A percentile compares a stretch with the other conserved stretches of the same genome.
These are phyloP conservation scores for Athripsodes cinereus DNA, from an alignment of 2,888 invertebrate genomes.

Conservation along the genomic window DNA sequence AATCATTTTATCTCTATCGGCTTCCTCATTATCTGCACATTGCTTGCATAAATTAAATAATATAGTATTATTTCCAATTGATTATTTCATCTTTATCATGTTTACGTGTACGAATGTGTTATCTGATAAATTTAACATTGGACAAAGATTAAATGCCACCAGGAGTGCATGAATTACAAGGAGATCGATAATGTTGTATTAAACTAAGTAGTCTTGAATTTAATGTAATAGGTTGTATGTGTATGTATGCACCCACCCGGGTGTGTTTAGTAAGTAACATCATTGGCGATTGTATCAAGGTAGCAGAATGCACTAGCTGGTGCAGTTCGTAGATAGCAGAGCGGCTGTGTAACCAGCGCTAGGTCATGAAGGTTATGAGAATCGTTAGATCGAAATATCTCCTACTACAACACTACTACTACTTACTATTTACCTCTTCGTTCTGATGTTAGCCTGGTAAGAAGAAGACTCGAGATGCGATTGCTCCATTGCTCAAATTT, in stretches of 20 bases:
- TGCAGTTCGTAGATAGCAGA: conserved; percentile 20
- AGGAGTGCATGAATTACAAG: conserved; percentile 11
- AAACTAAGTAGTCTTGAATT: conserved; percentile 3
- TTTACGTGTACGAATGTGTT: not conserved
- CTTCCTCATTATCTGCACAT: too few species aligned
- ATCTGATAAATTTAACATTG: conserved; percentile 4
- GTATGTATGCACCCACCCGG: conserved; percentile 7
- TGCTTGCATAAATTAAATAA: too few species aligned
- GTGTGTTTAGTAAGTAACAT: conserved; percentile 8
- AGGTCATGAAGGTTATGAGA: conserved; percentile 26
- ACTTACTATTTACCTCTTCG: conserved; percentile 3
- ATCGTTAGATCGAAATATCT: conserved; percentile 26
- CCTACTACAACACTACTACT: not conserved
- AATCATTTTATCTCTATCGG: too few species aligned
- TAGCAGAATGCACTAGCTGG: conserved; percentile 24
- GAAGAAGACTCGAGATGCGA: conserved; percentile 2
- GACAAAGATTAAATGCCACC: conserved; percentile 13
- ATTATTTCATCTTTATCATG: not conserved
- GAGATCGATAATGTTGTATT: conserved; percentile 6
- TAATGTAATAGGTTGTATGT: not conserved
- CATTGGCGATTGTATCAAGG: conserved; percentile 27
- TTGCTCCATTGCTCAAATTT: conserved; percentile 20
- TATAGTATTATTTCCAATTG: not conserved
- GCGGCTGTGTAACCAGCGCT: conserved; percentile 20
- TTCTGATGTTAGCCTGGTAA: conserved; percentile 12